Conservation (phyloP, 2,797 vertebrate species). For the Poecilia picta region DNA sequence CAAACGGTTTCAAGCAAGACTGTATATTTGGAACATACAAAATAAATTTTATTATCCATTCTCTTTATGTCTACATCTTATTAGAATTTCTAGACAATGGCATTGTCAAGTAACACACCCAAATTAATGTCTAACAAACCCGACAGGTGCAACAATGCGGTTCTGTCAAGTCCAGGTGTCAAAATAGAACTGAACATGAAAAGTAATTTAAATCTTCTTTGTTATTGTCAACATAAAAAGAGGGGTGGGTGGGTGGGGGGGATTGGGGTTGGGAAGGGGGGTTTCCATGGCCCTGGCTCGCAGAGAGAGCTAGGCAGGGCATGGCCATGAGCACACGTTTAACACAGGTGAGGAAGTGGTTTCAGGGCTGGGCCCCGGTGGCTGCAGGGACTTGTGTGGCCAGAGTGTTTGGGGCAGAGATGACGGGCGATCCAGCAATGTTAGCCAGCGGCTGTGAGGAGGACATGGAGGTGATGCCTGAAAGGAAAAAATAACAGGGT, state of each 20-base stretch:
- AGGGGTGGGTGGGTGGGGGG: slow-evolving; percentile 60
- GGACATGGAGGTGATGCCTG: slow-evolving; percentile 88
- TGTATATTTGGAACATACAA: slow-evolving; percentile 90
- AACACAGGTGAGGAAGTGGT: slow-evolving; percentile 70
- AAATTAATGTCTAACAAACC: slow-evolving; percentile 80
- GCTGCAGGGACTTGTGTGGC: slow-evolving; percentile 86
- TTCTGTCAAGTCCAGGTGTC: slow-evolving; percentile 80
- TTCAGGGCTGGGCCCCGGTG: slow-evolving; percentile 86
- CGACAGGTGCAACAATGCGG: slow-evolving; percentile 79
- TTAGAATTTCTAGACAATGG: slow-evolving; percentile 85
- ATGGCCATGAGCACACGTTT: slow-evolving; percentile 70
- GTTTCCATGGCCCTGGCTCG: slow-evolving; percentile 65
- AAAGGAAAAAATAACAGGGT: background rate
- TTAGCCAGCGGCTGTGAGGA: slow-evolving; percentile 86
- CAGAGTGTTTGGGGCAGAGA: slow-evolving; percentile 86
- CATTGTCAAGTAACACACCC: slow-evolving; percentile 81
- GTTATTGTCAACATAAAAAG: slow-evolving; percentile 84
- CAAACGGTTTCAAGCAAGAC: slow-evolving; percentile 86
- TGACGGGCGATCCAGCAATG: slow-evolving; percentile 87
- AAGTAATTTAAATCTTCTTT: slow-evolving; percentile 77
- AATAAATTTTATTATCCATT: slow-evolving; percentile 92
- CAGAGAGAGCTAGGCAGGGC: slow-evolving; percentile 71
- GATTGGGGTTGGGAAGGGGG: background rate
- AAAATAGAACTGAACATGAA: slow-evolving; percentile 81
- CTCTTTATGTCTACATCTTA: slow-evolving; percentile 85